Conservation (phyloP, 2,113 vertebrate genomes). For the Carassius carassius region DNA sequence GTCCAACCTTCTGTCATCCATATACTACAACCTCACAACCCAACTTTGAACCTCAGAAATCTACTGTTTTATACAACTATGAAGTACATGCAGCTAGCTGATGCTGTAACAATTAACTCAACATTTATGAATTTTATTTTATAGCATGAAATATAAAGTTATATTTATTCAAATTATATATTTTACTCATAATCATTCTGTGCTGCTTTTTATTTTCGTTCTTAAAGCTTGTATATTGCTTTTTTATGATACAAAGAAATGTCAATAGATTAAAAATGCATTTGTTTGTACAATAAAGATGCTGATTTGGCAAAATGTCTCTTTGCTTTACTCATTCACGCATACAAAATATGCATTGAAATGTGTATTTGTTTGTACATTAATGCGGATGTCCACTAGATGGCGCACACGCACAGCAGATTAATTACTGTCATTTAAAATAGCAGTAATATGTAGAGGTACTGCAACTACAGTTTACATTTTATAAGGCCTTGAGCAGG, state of each 20-base stretch:
- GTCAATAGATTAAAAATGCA: slow-evolving; percentile 88
- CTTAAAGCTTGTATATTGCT: slow-evolving; percentile 98
- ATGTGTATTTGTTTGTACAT: background rate
- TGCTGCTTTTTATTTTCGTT: slow-evolving; percentile 81
- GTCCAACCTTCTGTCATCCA: slow-evolving; percentile 69
- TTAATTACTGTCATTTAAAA: background rate
- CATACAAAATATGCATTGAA: background rate
- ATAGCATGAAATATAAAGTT: slow-evolving; percentile 94
- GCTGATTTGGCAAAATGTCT: slow-evolving; percentile 87
- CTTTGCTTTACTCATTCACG: slow-evolving; percentile 45
- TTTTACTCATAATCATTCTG: slow-evolving; percentile 98
- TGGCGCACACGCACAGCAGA: background rate
- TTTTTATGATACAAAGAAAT: slow-evolving; percentile 97
- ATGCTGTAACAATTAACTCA: slow-evolving; percentile 94
- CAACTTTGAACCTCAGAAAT: slow-evolving; percentile 99
- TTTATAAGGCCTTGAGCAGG: background rate
- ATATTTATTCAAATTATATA: slow-evolving; percentile 99
- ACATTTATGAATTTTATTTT: slow-evolving; percentile 99
- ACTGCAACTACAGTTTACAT: background rate
- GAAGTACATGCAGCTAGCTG: slow-evolving; percentile 99
- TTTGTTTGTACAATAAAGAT: slow-evolving; percentile 99
- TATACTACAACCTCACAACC: slow-evolving; percentile 83
- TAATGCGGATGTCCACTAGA: slow-evolving; percentile 5
- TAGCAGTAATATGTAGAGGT: no score
- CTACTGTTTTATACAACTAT: slow-evolving; percentile 91